Base-by-base conservation (phyloP, 2,888 invertebrate genomes). In the Drosophila rubida region DNA sequence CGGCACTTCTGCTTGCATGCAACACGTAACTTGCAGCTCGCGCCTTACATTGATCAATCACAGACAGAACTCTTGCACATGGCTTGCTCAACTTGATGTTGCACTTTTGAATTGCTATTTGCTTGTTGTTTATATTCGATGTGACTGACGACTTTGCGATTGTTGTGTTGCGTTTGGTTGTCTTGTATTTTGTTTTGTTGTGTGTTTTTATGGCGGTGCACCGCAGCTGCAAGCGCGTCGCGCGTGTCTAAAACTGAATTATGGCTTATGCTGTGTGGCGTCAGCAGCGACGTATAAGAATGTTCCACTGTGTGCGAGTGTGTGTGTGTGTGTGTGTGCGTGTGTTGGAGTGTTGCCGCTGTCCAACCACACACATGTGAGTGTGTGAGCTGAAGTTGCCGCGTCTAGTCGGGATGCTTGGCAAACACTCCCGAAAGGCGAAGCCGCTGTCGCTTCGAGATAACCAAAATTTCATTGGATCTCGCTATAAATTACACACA, bases 391-490 rank as follows among this genome's bases (percentile, higher is more conserved):
- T 37, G 25, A 50, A 25, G 32, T 32, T 54, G 54, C 58, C 35
- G 44, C 54, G 22, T 25, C 48, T 41, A 25, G 27, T 30, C 30
- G 16, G 49, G 9, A 32, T 9, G 60, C 39, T 41, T 41, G 63
- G 49, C 49, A 41, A 27, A 25, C 55, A 44, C 69, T 61, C 67
- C 22, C 27, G 41, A 42, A 48, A 59, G 41, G 61, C 51, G 27
- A 68, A 44, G 58, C 41, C 58, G 67, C 58, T 23, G 54, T 41
- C 55, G 41, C n/a, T 66, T 45, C 14, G n/a, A 60, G 54, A 55
- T 59, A 59, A 74, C 55, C 75, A 50, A 70, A 61, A 74, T 74
- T 58, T 74, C 76, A 74, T 74, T 74, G 74, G 74, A 74, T 74
- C 74, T 55, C 57, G 30, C 42, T 65, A 57, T 70, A 75, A 70